phyloP scores from a whole-genome alignment of 2,113 vertebrate genomes.

The Oncorhynchus mykiss region DNA sequence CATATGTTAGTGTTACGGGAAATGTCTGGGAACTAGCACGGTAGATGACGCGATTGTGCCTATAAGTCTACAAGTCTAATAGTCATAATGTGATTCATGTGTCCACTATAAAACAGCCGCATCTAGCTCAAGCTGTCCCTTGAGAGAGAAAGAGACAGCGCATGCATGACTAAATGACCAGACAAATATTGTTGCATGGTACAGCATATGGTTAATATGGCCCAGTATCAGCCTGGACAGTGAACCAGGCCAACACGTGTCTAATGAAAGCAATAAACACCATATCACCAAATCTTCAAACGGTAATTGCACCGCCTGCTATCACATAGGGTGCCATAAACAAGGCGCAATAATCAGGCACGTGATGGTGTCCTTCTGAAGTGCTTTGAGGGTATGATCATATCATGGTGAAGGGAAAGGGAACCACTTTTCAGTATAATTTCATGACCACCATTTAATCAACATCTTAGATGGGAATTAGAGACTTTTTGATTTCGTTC shows the following conservation, averaged over 20 bases:
- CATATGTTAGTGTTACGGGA: too few relatives aligned
- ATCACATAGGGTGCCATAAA: not conserved
- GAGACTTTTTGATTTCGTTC: too few relatives aligned
- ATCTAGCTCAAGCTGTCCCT: not conserved
- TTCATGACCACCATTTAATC: not conserved
- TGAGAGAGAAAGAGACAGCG: conserved; percentile 4
- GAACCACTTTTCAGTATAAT: not conserved
- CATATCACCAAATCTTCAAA: not conserved
- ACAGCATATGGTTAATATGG: conserved; percentile 51
- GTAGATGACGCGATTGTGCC: too few relatives aligned
- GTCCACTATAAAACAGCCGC: not conserved
- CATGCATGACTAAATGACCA: conserved; percentile 46
- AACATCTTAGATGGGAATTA: not conserved
- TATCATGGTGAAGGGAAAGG: not conserved
- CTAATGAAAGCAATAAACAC: conserved; percentile 50
- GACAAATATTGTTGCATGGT: conserved; percentile 55
- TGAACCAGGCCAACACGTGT: conserved; percentile 38
- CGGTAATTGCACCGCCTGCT: not conserved
- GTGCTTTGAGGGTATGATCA: too few relatives aligned
- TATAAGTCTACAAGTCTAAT: too few relatives aligned
- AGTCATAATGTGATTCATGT: not conserved
- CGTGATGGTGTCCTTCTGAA: not conserved
- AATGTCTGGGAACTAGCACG: too few relatives aligned
- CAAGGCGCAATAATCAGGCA: not conserved
- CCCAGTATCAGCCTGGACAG: conserved; percentile 43